A percentile compares a stretch with the other conserved stretches of the same genome.
These are phyloP conservation scores for Prorops nasuta DNA, from an alignment of 1,140 invertebrate species.

Conservation along the genomic window DNA sequence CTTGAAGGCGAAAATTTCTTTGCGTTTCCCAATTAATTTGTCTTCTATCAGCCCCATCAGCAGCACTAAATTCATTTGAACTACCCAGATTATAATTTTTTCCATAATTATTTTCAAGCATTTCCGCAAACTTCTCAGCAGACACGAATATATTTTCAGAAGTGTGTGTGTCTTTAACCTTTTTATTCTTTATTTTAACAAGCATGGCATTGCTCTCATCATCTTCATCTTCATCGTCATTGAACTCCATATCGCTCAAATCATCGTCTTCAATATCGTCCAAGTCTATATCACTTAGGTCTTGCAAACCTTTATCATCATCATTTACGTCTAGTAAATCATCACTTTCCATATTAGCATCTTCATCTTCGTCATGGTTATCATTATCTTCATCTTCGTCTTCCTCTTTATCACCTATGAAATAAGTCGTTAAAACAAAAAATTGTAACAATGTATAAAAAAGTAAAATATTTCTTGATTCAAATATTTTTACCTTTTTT, in stretches of 20 bases:
- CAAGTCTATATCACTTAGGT: conserved; percentile 28
- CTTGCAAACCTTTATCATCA: conserved; percentile 26
- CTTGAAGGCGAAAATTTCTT: conserved; percentile 43
- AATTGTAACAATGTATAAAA: background rate
- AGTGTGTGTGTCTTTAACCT: conserved; percentile 9
- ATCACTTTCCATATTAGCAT: conserved; percentile 29
- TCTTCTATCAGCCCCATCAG: conserved; percentile 65
- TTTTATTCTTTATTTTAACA: conserved; percentile 10
- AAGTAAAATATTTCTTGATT: background rate
- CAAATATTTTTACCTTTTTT: conserved; percentile 38
- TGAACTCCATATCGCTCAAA: conserved; percentile 32
- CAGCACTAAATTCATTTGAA: conserved; percentile 62
- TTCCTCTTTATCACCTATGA: conserved; percentile 44
- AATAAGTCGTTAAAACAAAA: background rate
- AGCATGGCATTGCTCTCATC: conserved; percentile 7
- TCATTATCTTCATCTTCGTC: conserved; percentile 43
- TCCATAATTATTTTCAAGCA: conserved; percentile 67
- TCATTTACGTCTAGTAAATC: conserved; percentile 30
- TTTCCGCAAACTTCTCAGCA: conserved; percentile 71
- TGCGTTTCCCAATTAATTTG: conserved; percentile 69
- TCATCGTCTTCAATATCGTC: conserved; percentile 27
- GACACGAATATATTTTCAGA: conserved; percentile 62
- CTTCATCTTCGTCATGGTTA: conserved; percentile 37
- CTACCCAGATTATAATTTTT: conserved; percentile 62
- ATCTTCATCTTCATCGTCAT: conserved; percentile 17